Base-by-base conservation (phyloP, 2,797 vertebrate genomes). In the Phylloscopus collybita region DNA sequence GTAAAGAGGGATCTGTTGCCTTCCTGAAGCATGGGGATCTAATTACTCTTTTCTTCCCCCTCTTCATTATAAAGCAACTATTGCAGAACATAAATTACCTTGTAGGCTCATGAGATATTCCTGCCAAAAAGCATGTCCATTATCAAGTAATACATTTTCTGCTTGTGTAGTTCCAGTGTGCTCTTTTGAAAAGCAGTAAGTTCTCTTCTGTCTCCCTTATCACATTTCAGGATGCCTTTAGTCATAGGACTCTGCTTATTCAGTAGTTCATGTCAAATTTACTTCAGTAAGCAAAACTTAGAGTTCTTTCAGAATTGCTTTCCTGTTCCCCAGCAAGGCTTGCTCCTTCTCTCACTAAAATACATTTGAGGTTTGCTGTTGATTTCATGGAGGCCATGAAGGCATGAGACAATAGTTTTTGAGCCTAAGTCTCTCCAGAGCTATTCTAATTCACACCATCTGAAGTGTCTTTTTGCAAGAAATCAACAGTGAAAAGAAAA, bases 111-210 rank as follows among this genome's bases (percentile, higher is more conserved):
- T 71, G 92, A 80, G 93, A 66, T 83, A 90, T 51, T 83, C 61
- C 81, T 96, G 94, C 96, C 96, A 96, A 94, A 95, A 95, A 90
- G 71, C 19, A 1, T 85, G 87, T 96, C 95, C 90, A 90, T 97
- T 96, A 95, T 94, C 96, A 96, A 95, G 78, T 85, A 97, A 96
- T 96, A 95, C 81, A 93, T 97, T 96, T 96, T 96, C 92, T 96
- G 75, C 90, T 93, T 96, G 86, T 90, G 50, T 78, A 92, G 94
- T 53, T 95, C 80, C 84, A 94, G 69, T 87, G 83, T 82, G 80
- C 84, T 94, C 91, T 92, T 96, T 80, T 69, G 84, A 94, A 95
- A 94, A 95, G 71, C 92, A 92, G 84, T 88, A 59, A 87, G 91
- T 96, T 95, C 86, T 89, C 72, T 79, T 95, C 93, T 94, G 90